phyloP scores from a whole-genome alignment of 2,888 invertebrate species.

The Resseliella maxima region DNA sequence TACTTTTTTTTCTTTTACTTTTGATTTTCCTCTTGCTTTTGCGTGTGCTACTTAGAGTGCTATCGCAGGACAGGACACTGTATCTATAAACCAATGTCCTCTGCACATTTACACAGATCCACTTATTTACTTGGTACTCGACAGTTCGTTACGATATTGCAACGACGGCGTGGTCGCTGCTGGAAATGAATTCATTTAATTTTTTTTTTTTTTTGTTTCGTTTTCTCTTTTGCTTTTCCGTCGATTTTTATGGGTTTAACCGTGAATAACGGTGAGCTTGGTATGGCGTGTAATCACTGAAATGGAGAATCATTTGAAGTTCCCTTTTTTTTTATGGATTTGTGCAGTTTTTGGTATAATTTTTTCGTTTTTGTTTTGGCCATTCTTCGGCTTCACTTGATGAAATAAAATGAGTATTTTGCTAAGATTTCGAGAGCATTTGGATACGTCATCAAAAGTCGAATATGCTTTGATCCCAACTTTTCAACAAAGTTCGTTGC shows the following conservation, averaged over 20 bases:
- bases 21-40: not conserved
- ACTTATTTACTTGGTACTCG: constrained; percentile 31
- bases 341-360: constrained; percentile 25
- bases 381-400: not conserved
- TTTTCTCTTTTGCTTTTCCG: not conserved
- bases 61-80: not conserved
- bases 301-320: constrained; percentile 49
- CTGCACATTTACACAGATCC: constrained; percentile 17
- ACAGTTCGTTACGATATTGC: constrained; percentile 1
- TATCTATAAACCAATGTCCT: constrained; percentile 35
- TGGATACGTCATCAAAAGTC: constrained; percentile 36
- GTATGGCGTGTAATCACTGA: not conserved
- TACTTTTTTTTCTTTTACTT: not conserved
- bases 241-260: constrained; percentile 1
- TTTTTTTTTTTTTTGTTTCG: not conserved
- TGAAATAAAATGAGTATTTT: constrained; percentile 18
- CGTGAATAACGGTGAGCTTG: not conserved
- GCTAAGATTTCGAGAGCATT: constrained; percentile 1
- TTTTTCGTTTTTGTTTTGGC: too few relatives aligned
- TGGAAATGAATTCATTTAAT: constrained; percentile 31
- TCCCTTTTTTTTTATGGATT: constrained; percentile 16
- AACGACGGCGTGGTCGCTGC: constrained; percentile 1
- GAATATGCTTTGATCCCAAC: constrained; percentile 32
- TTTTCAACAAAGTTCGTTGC: not conserved
- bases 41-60: not conserved